phyloP scores from a whole-genome alignment of 1,140 invertebrate genomes.

The Tigriopus japonicus region DNA sequence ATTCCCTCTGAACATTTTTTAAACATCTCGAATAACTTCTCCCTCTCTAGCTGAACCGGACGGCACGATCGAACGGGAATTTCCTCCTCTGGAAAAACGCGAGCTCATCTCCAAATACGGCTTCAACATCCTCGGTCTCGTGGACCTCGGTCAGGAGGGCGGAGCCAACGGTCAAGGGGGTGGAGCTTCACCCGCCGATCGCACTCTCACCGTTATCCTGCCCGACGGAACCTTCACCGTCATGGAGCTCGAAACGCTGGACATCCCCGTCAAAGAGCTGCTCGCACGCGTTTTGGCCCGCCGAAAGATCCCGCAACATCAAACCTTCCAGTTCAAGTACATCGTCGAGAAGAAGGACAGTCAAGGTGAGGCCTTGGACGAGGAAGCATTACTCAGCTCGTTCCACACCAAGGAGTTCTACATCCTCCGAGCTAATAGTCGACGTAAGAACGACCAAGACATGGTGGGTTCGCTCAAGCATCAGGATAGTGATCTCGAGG shows the following conservation, averaged over 20 bases:
- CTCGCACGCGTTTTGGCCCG: not conserved
- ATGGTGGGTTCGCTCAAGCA: not conserved
- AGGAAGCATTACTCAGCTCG: not conserved
- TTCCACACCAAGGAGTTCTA: constrained; percentile 9
- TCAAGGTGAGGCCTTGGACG: not conserved
- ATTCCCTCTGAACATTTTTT: too few relatives aligned
- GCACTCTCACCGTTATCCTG: not conserved
- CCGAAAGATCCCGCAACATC: not conserved
- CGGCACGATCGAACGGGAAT: constrained; percentile 2
- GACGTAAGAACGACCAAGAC: not conserved
- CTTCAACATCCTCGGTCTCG: not conserved
- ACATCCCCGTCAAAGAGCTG: constrained; percentile 3
- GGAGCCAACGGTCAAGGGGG: too few relatives aligned
- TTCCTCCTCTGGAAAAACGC: not conserved
- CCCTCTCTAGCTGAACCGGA: not conserved
- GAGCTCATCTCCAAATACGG: constrained; percentile 7
- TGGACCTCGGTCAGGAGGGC: not conserved
- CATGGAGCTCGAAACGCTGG: not conserved
- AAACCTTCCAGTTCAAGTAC: not conserved
- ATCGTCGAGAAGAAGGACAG: not conserved
- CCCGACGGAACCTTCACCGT: constrained; percentile 8
- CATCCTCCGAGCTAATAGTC: constrained; percentile 7
- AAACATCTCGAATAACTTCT: too few relatives aligned
- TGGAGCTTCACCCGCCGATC: not conserved
- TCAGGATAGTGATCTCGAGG: not conserved